Evolutionary conservation across 2,113 vertebrate genomes (phyloP).

Genomic region (Caloenas nicobarica): DNA sequence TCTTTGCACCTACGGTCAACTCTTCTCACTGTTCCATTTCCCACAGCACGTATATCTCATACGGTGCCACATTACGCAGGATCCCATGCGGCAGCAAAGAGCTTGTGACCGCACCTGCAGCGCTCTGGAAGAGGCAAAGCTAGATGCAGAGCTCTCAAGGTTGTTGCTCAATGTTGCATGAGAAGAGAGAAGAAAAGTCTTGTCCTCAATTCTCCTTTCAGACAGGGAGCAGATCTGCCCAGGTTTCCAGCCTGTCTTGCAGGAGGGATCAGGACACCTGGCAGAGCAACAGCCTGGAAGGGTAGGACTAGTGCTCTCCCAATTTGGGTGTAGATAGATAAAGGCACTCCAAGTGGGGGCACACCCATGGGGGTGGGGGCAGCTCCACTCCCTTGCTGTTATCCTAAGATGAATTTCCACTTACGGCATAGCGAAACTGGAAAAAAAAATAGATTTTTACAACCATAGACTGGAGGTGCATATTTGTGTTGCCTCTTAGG

Average conservation of each 20-base stretch:
- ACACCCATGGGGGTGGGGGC: background rate
- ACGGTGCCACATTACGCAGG: background rate
- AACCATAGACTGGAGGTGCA: background rate
- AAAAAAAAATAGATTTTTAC: background rate
- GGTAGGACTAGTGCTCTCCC: background rate
- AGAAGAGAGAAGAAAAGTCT: background rate
- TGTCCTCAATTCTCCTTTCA: background rate
- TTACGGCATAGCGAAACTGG: background rate
- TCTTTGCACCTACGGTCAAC: background rate
- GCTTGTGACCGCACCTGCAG: background rate
- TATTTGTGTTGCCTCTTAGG: background rate
- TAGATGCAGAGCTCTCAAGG: background rate
- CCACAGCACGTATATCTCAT: background rate
- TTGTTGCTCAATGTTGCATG: background rate
- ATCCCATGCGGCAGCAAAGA: background rate
- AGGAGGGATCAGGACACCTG: no score
- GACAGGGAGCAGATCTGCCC: background rate
- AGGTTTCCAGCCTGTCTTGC: no score
- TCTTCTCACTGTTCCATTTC: background rate
- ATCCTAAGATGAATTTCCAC: background rate
- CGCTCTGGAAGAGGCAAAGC: background rate
- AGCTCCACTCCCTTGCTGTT: background rate
- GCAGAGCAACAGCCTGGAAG: background rate
- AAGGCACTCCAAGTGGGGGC: background rate
- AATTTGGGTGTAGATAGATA: accelerated